Percentiles rank a stretch among this genome's conserved stretches.
These are phyloP conservation scores for Chorisops tibialis DNA, from an alignment of 2,888 invertebrate species.

Conservation along the genomic window DNA sequence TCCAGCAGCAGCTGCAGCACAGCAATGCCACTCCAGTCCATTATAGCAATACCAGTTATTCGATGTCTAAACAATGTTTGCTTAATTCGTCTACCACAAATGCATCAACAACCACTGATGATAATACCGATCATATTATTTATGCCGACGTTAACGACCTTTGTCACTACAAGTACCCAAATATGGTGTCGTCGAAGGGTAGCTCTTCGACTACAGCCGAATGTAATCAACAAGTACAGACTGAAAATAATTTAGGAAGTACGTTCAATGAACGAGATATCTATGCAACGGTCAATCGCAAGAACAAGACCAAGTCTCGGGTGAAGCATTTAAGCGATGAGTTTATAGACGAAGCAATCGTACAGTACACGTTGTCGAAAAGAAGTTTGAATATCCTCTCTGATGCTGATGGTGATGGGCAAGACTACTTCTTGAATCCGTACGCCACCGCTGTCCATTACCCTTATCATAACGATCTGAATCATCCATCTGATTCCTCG, in stretches of 20 bases:
- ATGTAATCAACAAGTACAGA: slow-evolving; percentile 19
- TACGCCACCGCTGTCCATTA: slow-evolving; percentile 40
- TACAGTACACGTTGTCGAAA: slow-evolving; percentile 47
- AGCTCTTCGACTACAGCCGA: slow-evolving; percentile 18
- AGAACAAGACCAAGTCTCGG: slow-evolving; percentile 49
- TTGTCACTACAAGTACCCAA: slow-evolving; percentile 44
- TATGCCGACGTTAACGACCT: slow-evolving; percentile 52
- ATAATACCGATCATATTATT: slow-evolving; percentile 47
- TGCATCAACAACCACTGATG: slow-evolving; percentile 47
- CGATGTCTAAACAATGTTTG: slow-evolving; percentile 53
- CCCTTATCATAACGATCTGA: slow-evolving; percentile 48
- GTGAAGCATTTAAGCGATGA: slow-evolving; percentile 51
- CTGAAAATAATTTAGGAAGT: slow-evolving; percentile 36
- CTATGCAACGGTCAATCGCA: slow-evolving; percentile 53
- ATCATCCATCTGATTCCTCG: slow-evolving; percentile 48
- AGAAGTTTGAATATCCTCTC: slow-evolving; percentile 40
- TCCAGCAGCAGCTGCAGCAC: slow-evolving; percentile 49
- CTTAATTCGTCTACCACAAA: slow-evolving; percentile 49
- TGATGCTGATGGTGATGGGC: slow-evolving; percentile 27
- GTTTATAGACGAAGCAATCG: slow-evolving; percentile 50
- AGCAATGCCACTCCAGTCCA: slow-evolving; percentile 47
- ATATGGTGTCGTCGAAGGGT: slow-evolving; percentile 13
- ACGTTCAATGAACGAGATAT: slow-evolving; percentile 48
- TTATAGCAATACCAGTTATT: slow-evolving; percentile 54
- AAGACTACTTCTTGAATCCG: slow-evolving; percentile 38